These are phyloP conservation scores for Cephus sareptanus DNA, from an alignment of 2,888 invertebrate species.

Conservation along the genomic window DNA sequence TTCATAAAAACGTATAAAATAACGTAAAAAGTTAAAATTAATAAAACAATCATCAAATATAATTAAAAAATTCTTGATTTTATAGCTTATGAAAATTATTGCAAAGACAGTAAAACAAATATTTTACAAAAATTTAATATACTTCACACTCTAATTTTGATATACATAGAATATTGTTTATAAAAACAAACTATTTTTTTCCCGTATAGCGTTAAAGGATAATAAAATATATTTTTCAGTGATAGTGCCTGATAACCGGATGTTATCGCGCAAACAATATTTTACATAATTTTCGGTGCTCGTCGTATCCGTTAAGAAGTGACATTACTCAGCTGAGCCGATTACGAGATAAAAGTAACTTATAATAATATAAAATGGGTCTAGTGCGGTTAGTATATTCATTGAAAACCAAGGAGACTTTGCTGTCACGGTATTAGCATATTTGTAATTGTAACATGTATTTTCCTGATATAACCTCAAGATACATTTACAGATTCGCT, in stretches of 20 bases:
- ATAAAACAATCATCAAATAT: not conserved
- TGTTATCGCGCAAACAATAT: slow-evolving; percentile 8
- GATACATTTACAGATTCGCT: slow-evolving; percentile 46
- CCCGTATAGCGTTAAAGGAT: not conserved
- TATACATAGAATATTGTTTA: not conserved
- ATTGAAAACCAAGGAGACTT: slow-evolving; percentile 19
- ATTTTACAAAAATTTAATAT: not conserved
- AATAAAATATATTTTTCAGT: not conserved
- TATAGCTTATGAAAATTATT: not conserved
- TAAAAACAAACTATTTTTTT: not conserved
- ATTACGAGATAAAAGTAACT: slow-evolving; percentile 3
- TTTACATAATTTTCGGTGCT: slow-evolving; percentile 25
- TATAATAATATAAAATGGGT: slow-evolving; percentile 39
- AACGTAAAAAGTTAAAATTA: not conserved
- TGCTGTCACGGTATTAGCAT: slow-evolving; percentile 21
- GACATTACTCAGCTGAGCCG: not conserved
- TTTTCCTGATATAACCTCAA: not conserved
- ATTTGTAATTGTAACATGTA: not conserved
- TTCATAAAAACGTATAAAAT: not conserved
- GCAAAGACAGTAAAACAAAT: not conserved
- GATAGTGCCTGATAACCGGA: not conserved
- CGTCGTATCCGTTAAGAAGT: slow-evolving; percentile 5
- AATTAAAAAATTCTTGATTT: not conserved
- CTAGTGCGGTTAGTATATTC: slow-evolving; percentile 49
- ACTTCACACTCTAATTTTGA: not conserved